These are phyloP conservation scores for Prosopocoilus inquinatus DNA, from an alignment of 2,888 invertebrate species.

Conservation along the genomic window DNA sequence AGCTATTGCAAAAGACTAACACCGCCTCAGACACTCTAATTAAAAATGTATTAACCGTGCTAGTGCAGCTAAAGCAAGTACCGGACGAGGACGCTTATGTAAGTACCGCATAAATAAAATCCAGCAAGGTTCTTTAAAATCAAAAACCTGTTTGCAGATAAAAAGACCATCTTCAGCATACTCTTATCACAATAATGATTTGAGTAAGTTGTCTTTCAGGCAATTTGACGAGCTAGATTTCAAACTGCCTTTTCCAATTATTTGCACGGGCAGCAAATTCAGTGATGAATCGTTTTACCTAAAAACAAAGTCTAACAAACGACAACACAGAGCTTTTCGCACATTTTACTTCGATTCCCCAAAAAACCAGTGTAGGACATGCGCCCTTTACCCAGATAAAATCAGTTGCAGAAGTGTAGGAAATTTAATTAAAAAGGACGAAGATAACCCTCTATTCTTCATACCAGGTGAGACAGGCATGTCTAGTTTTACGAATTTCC, in stretches of 20 bases:
- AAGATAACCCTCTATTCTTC: constrained; percentile 32
- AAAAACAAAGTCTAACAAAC: constrained; percentile 11
- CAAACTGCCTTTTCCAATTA: constrained; percentile 10
- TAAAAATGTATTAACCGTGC: constrained; percentile 22
- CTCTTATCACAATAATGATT: too few species aligned
- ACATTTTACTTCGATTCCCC: background rate
- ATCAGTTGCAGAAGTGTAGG: constrained; percentile 3
- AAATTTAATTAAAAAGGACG: constrained; percentile 22
- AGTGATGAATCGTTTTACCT: constrained; percentile 14
- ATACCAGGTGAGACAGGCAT: constrained; percentile 15
- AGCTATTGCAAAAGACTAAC: constrained; percentile 26
- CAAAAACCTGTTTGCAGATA: too few species aligned
- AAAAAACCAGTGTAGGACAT: background rate
- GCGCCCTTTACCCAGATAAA: background rate
- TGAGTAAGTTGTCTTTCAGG: background rate
- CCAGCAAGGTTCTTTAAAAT: too few species aligned
- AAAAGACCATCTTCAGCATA: too few species aligned
- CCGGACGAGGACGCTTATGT: constrained; percentile 10
- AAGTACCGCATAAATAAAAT: too few species aligned
- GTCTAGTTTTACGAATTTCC: background rate
- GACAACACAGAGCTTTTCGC: background rate
- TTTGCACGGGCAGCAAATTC: constrained; percentile 16
- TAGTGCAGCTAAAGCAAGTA: constrained; percentile 25
- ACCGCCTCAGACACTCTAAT: constrained; percentile 18
- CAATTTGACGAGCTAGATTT: constrained; percentile 12